These are phyloP conservation scores for Montipora efflorescens DNA, from an alignment of 64 coral and sea anemone species.

Conservation along the genomic window DNA sequence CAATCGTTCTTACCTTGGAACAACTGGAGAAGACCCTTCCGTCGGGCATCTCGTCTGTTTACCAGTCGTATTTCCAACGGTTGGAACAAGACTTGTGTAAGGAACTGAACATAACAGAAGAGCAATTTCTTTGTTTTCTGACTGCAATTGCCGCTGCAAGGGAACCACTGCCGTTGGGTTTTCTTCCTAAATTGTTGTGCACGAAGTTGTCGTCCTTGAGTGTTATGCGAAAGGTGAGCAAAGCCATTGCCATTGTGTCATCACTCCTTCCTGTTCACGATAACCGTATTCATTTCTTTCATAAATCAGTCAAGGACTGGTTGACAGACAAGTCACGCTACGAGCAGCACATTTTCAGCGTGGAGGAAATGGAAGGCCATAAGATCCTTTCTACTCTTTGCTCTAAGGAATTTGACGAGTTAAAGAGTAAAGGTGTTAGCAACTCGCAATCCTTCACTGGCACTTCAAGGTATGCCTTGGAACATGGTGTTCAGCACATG, in stretches of 20 bases:
- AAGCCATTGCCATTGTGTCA: not conserved
- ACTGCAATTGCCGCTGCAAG: not conserved
- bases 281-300: constrained; percentile 31
- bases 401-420: not conserved
- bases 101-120: not conserved
- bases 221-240: not conserved
- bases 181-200: constrained; percentile 7
- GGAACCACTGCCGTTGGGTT: not conserved
- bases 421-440: not conserved
- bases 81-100: not conserved
- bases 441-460: not conserved
- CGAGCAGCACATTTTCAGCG: not conserved
- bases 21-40: not conserved
- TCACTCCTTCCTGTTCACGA: constrained; percentile 8
- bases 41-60: not conserved
- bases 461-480: constrained; percentile 20
- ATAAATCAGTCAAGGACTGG: constrained; percentile 36
- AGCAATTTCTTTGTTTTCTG: not conserved
- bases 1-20: not conserved
- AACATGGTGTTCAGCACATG: not conserved
- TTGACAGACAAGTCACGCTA: not conserved
- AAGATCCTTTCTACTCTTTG: constrained; percentile 21
- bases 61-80: not conserved
- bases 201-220: not conserved
- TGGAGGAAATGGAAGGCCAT: constrained; percentile 2